Percentiles rank a stretch among this genome's conserved stretches.
These are phyloP conservation scores for Amphipyra berbera DNA, from an alignment of 2,888 invertebrate genomes.

Conservation along the genomic window DNA sequence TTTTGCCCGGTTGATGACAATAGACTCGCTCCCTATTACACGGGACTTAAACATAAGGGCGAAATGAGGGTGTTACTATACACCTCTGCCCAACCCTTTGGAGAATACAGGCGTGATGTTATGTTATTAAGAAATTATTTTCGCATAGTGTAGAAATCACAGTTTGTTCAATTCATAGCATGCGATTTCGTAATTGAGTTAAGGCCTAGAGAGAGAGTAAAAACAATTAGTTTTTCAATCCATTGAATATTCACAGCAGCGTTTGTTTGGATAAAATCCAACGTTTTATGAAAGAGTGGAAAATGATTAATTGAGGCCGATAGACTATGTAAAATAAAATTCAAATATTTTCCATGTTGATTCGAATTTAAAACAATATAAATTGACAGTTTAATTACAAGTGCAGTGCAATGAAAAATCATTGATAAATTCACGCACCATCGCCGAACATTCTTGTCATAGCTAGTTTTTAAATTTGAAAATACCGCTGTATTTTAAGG, in stretches of 20 bases:
- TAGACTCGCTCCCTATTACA: too few species aligned
- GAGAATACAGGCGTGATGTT: too few species aligned
- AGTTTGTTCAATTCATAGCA: conserved; percentile 3
- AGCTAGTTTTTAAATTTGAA: conserved; percentile 10
- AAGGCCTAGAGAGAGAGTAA: conserved; percentile 24
- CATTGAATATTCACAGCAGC: conserved; percentile 38
- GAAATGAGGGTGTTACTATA: too few species aligned
- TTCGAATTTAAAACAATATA: background rate
- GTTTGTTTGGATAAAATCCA: conserved; percentile 48
- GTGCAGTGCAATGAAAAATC: background rate
- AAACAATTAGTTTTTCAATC: conserved; percentile 41
- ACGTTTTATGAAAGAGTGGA: conserved; percentile 27
- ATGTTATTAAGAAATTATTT: conserved; percentile 21
- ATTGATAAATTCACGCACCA: conserved; percentile 1
- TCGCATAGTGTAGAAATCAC: too few species aligned
- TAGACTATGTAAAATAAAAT: conserved; percentile 11
- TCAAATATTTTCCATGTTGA: conserved; percentile 8
- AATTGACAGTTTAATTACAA: background rate
- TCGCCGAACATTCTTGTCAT: conserved; percentile 9
- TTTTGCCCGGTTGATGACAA: too few species aligned
- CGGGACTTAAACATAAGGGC: too few species aligned
- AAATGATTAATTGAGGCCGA: conserved; percentile 23
- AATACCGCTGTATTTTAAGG: conserved; percentile 1
- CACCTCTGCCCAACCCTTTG: too few species aligned
- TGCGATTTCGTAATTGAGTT: conserved; percentile 18